Evolutionary conservation across 1,140 invertebrate species (phyloP), one percentile per base, ranked within the genome.

Genomic region (Bombus huntii): DNA sequence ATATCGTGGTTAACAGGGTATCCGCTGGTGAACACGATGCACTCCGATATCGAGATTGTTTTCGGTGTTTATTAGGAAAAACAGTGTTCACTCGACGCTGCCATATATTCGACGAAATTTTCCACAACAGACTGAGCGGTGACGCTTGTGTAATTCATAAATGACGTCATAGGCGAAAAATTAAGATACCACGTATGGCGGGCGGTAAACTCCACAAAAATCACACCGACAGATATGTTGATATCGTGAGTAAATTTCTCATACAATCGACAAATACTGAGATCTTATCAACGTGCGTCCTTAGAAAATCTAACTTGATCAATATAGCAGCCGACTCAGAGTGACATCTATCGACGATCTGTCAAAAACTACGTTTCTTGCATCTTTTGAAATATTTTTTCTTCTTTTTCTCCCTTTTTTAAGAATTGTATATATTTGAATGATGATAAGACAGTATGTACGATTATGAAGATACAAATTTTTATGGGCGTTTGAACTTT

Each of bases 101-200:
- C 80, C 89, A 86, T 77, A 44, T 37, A 82, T 62, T 44, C 86
- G 74, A 87, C 31, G 71, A 91, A 91, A 91, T 91, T 91, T 91
- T 90, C 90, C 88, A 91, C 90, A 90, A 91, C 86, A 91, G 88
- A 88, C 88, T 91, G 81, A 88, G 83, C 81, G 84, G 86, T 91
- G 90, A 91, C 90, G 90, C 90, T 91, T 91, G 90, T 91, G 90
- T 91, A 91, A 91, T 91, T 90, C 88, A 82, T 79, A 84, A 91
- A 82, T 91, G 90, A 91, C 90, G 90, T 91, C 90, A 91, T 91
- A 84, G 62, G 31, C 82, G 77, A 90, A 88, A 77, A 78, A 91
- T 91, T 88, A 85, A 77, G 76, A 68, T 68, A 65, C 66, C 65
- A 70, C 57, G 47, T 66, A 44, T 28, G 83, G 73, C 65, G 78